Percentiles rank a stretch among this genome's conserved stretches.
These are phyloP conservation scores for Cirrhinus molitorella DNA, from an alignment of 2,797 vertebrate species.

Conservation along the genomic window DNA sequence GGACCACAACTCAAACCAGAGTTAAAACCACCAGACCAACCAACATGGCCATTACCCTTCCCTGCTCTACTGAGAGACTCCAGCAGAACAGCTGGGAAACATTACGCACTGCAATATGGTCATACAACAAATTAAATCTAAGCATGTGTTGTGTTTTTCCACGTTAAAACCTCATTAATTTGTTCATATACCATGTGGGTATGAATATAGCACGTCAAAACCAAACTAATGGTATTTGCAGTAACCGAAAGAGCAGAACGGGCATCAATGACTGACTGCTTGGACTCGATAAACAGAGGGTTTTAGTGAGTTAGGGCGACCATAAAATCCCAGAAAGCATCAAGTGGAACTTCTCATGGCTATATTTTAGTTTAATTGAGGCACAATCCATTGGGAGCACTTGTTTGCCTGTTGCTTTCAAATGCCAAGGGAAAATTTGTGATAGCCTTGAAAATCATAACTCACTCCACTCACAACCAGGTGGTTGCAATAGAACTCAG, in stretches of 20 bases:
- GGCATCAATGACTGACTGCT: constrained; percentile 14
- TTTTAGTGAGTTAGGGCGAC: constrained; percentile 19
- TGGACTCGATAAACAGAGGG: background rate
- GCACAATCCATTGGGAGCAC: constrained; percentile 22
- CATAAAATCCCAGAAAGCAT: constrained; percentile 25
- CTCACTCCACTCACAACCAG: constrained; percentile 33
- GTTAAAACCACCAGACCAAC: constrained; percentile 48
- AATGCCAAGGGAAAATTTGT: constrained; percentile 22
- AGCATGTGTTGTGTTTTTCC: constrained; percentile 39
- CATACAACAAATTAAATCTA: constrained; percentile 47
- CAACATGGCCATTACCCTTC: constrained; percentile 45
- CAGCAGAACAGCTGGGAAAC: constrained; percentile 60
- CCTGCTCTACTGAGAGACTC: constrained; percentile 23
- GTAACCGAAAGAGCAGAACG: background rate
- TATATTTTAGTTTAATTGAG: constrained; percentile 30
- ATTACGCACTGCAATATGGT: constrained; percentile 55
- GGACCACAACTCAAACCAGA: constrained; percentile 51
- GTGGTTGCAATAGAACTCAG: background rate
- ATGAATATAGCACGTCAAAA: constrained; percentile 24
- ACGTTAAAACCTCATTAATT: constrained; percentile 44
- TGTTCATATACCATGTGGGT: constrained; percentile 34
- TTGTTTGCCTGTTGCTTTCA: constrained; percentile 27
- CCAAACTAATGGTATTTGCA: constrained; percentile 7
- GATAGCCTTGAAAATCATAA: constrained; percentile 27
- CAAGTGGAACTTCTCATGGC: constrained; percentile 29